These are phyloP conservation scores for Neopelma chrysocephalum DNA, from an alignment of 2,797 vertebrate species.

Conservation along the genomic window DNA sequence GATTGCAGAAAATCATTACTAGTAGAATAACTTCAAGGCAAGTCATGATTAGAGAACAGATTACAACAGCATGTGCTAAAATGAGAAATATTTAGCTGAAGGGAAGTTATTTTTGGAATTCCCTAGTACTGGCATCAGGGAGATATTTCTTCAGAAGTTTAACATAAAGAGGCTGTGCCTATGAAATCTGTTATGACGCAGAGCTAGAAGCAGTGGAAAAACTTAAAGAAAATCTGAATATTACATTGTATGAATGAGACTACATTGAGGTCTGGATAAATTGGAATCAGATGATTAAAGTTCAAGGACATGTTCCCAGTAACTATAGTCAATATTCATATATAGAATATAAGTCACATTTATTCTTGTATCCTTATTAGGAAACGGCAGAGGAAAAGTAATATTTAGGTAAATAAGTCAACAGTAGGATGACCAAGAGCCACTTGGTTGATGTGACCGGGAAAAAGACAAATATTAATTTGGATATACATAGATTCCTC, in stretches of 20 bases:
- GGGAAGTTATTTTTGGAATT: slow-evolving; percentile 13
- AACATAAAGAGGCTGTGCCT: not conserved
- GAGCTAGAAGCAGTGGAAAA: not conserved
- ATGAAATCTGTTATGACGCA: not conserved
- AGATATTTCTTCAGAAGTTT: slow-evolving; percentile 6
- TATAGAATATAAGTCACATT: not conserved
- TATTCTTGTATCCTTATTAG: not conserved
- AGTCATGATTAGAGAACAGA: slow-evolving; percentile 21
- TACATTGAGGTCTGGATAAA: not conserved
- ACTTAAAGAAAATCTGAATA: not conserved
- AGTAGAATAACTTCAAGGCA: slow-evolving; percentile 19
- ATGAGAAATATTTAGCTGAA: slow-evolving; percentile 26
- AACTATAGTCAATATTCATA: not conserved
- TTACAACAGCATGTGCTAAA: slow-evolving; percentile 4
- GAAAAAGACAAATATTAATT: not conserved
- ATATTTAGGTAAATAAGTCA: not conserved
- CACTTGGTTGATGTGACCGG: not conserved
- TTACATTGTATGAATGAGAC: not conserved
- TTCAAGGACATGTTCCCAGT: not conserved
- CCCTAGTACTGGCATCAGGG: not conserved
- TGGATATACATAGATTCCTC: not conserved
- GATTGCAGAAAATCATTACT: slow-evolving; percentile 4
- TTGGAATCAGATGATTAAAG: not conserved
- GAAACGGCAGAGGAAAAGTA: not conserved
- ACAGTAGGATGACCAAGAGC: not conserved